A percentile compares a stretch with the other conserved stretches of the same genome.
phyloP scores from a whole-genome alignment of 1,140 invertebrate species.

The Trachelipus rathkii region DNA sequence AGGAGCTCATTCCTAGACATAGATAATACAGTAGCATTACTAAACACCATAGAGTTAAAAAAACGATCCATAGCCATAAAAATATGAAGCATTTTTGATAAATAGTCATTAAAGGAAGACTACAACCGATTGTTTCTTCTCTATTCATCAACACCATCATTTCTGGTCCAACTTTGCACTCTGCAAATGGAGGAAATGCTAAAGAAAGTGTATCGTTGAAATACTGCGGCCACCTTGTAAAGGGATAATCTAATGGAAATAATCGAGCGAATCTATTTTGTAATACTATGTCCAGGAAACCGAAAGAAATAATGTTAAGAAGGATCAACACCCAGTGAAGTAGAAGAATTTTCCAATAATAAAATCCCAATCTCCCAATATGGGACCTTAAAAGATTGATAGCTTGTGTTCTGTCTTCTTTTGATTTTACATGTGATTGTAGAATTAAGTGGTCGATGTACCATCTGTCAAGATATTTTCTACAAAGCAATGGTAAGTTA shows the following conservation, averaged over 20 bases:
- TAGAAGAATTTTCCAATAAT: constrained; percentile 6
- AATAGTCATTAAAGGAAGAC: background rate
- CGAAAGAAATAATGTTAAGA: background rate
- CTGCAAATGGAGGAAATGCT: background rate
- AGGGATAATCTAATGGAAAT: background rate
- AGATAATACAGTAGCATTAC: background rate
- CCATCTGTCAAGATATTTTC: background rate
- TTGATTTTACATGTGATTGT: no score
- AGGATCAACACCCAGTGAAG: background rate
- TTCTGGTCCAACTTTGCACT: background rate
- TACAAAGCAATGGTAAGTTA: background rate
- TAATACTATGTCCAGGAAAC: background rate
- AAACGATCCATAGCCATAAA: background rate
- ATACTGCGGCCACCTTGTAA: background rate
- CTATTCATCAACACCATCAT: background rate
- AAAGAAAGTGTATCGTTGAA: background rate
- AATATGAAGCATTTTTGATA: background rate
- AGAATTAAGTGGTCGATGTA: background rate
- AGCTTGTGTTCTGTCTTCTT: background rate
- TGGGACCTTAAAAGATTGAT: background rate
- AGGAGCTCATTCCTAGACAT: background rate
- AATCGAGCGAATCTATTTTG: background rate
- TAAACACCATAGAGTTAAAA: background rate
- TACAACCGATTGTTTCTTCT: background rate
- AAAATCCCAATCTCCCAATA: background rate